A percentile compares a stretch with the other conserved stretches of the same genome.
Evolutionary conservation across 2,888 invertebrate species (phyloP).

Genomic region (Oxyteleia sp.): DNA sequence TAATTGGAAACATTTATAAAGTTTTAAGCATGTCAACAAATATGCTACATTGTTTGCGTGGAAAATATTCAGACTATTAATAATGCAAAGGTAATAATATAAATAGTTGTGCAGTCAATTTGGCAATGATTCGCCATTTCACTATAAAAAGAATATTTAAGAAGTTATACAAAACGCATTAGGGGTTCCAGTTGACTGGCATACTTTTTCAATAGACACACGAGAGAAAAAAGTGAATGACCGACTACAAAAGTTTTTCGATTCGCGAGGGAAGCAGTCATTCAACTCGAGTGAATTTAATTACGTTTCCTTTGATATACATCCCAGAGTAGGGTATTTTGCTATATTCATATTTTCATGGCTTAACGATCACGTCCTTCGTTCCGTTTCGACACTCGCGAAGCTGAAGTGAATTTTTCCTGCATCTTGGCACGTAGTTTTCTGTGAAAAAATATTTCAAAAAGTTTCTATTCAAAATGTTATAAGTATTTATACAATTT

Average conservation of each 20-base stretch:
- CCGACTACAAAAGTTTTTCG: conserved; percentile 69
- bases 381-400: conserved; percentile 77
- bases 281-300: conserved; percentile 73
- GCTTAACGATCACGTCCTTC: conserved; percentile 80
- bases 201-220: conserved; percentile 36
- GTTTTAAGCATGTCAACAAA: no score
- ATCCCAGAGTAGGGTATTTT: conserved; percentile 71
- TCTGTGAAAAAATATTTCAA: no score
- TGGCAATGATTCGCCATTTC: not conserved
- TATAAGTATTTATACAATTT: no score
- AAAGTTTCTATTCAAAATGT: no score
- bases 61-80: no score
- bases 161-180: conserved; percentile 32
- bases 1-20: no score
- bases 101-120: not conserved
- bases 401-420: no score
- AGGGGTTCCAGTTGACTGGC: conserved; percentile 21
- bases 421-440: no score
- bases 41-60: no score
- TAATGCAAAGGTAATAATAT: no score
- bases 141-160: conserved; percentile 35
- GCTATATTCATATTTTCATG: conserved; percentile 81
- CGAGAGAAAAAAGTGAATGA: conserved; percentile 48
- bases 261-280: conserved; percentile 69
- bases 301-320: conserved; percentile 75